Base-by-base conservation (phyloP, 64 coral and sea anemone species). In the Stylophora pistillata region DNA sequence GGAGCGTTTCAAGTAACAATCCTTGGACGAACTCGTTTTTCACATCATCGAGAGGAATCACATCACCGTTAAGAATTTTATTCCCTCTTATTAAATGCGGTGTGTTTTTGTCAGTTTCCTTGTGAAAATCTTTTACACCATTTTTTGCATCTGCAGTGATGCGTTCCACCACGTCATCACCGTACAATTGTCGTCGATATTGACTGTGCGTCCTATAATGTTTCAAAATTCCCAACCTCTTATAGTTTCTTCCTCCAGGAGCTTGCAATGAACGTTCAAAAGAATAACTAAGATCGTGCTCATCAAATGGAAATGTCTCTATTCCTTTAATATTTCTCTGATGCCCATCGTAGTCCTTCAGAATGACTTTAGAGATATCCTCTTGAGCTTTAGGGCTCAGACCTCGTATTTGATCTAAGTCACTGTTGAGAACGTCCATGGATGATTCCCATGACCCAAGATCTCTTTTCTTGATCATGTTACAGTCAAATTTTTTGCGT, bases 271-370 rank as follows among this genome's bases (percentile, higher is more conserved):
- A 76, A 76, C 73, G 73, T 53, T 53, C 34, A 53, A 78, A 78
- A 14, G 75, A 23, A 78, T 78, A 78, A 78, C 53, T 25, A 56
- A 52, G 75, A 21, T 78, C 75, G n/a, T 52, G 37, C 27, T 78
- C 75, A 53, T 78, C 75, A 78, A 56, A 55, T 25, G 75, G 75
- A 78, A 78, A 56, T 52, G 75, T n/a, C 37, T 78, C 75, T 5
- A 57, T 25, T 13, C 47, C 75, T 25, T 78, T 78, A 15, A 56
- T 23, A 78, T 78, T 56, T 78, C 75, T 78, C 28, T 78, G 75
- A 27, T 78, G 52, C 15, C 75, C 53, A 25, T 78, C 75, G 53
- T 56, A 78, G 27, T 78, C 75, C n/a, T 27, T 78, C n/a, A 78
- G 13, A 53, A 78, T 78, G 23, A 56, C 75, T 54, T 78, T 56